These are phyloP conservation scores for Hypotaenidia okinawae DNA, from an alignment of 2,797 vertebrate genomes.

Conservation along the genomic window DNA sequence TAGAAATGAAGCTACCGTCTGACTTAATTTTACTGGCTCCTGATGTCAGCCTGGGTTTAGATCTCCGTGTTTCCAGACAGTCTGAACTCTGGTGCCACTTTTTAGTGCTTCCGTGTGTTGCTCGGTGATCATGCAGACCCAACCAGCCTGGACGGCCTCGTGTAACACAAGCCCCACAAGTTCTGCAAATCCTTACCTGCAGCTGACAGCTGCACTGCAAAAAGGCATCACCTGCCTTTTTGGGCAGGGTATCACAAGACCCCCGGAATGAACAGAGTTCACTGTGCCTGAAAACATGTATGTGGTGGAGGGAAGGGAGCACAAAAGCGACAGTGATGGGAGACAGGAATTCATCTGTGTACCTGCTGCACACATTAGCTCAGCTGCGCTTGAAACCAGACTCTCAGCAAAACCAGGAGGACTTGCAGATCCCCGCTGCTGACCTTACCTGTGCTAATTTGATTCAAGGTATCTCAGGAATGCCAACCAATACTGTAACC, in stretches of 20 bases:
- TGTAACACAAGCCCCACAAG: rapidly evolving
- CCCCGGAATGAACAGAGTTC: background rate
- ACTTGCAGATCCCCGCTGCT: background rate
- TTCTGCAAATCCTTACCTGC: background rate
- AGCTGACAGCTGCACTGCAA: background rate
- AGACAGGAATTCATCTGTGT: background rate
- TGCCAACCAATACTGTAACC: background rate
- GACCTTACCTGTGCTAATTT: background rate
- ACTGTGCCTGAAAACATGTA: background rate
- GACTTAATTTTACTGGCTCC: background rate
- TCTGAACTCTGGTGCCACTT: background rate
- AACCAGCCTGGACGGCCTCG: background rate
- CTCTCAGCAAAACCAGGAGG: background rate
- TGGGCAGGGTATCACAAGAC: background rate
- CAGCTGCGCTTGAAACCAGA: background rate
- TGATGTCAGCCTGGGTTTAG: background rate
- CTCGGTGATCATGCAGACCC: rapidly evolving
- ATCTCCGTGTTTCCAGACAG: background rate
- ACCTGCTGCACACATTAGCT: background rate
- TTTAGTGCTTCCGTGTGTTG: background rate
- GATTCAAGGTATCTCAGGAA: background rate
- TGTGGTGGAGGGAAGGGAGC: background rate
- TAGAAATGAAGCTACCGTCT: background rate
- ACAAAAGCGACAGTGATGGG: rapidly evolving
- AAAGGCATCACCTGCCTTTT: background rate